Evolutionary conservation across 2,888 invertebrate species (phyloP).

Genomic region (Camponotus fellah): DNA sequence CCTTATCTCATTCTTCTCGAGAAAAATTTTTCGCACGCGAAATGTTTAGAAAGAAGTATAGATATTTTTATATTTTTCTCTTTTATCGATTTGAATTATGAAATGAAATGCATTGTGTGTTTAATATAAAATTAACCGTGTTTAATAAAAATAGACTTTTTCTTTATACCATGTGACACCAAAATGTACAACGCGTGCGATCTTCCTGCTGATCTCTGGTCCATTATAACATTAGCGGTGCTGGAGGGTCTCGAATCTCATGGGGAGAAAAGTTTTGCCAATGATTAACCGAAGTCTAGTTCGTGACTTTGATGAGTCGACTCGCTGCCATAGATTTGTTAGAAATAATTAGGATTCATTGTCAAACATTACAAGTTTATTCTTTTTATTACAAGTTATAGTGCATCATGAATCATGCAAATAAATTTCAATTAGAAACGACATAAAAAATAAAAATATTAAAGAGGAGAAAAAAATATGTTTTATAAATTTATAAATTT

Average conservation of each 20-base stretch:
- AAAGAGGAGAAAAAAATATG: neutral
- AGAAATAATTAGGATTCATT: constrained; percentile 65
- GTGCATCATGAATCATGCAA: neutral
- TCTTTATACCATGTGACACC: neutral
- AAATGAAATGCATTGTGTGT: neutral
- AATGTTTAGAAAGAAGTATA: neutral
- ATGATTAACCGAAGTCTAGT: constrained; percentile 81
- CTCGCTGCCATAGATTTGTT: constrained; percentile 65
- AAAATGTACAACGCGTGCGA: constrained; percentile 22
- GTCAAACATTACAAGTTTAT: constrained; percentile 29
- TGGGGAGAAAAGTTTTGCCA: constrained; percentile 81
- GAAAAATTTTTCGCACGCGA: neutral
- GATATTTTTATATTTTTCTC: neutral
- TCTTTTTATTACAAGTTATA: neutral
- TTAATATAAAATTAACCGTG: constrained; percentile 12
- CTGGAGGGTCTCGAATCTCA: constrained; percentile 76
- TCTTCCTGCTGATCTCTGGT: constrained; percentile 56
- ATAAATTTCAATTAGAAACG: neutral
- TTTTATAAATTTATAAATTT: neutral
- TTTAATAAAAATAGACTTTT: constrained; percentile 9
- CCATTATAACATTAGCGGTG: constrained; percentile 81
- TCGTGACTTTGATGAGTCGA: constrained; percentile 69
- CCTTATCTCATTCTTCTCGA: constrained; percentile 16
- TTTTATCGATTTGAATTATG: neutral
- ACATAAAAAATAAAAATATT: neutral